phyloP scores from a whole-genome alignment of 2,888 invertebrate genomes.

The Cheilosia variabilis region DNA sequence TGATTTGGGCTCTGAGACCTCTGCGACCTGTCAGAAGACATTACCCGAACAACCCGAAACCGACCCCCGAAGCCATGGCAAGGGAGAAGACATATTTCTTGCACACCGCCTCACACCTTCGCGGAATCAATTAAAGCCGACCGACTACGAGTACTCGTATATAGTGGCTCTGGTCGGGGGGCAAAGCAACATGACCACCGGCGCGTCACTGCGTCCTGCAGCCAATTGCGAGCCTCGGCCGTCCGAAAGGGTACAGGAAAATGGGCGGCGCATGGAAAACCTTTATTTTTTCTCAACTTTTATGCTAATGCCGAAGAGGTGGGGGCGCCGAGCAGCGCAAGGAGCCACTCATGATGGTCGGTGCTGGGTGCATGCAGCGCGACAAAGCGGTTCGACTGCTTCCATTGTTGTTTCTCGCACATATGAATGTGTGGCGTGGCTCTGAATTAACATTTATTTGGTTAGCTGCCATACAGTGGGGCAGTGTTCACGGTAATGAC shows the following conservation, averaged over 20 bases:
- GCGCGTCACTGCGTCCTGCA: constrained; percentile 55
- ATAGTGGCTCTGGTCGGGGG: constrained; percentile 17
- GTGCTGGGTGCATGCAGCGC: constrained; percentile 44
- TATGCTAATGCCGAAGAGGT: constrained; percentile 67
- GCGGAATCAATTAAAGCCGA: constrained; percentile 70
- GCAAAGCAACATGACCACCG: constrained; percentile 64
- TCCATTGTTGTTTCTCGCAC: constrained; percentile 75
- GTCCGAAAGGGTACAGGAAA: constrained; percentile 71
- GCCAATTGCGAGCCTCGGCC: constrained; percentile 70
- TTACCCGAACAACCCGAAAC: constrained; percentile 27
- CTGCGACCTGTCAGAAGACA: constrained; percentile 70
- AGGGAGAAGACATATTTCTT: constrained; percentile 63
- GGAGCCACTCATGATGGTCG: constrained; percentile 56
- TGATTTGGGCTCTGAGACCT: no score
- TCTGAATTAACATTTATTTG: constrained; percentile 34
- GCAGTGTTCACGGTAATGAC: constrained; percentile 56
- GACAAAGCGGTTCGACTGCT: constrained; percentile 66
- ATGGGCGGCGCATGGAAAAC: constrained; percentile 73
- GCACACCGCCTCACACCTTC: constrained; percentile 73
- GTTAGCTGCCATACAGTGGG: not conserved
- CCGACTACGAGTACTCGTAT: not conserved
- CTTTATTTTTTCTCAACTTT: constrained; percentile 32
- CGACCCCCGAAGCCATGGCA: constrained; percentile 31
- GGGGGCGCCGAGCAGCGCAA: constrained; percentile 49
- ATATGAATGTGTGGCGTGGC: constrained; percentile 41